phyloP scores from a whole-genome alignment of 1,140 invertebrate genomes.

The Chrysoperla carnea region DNA sequence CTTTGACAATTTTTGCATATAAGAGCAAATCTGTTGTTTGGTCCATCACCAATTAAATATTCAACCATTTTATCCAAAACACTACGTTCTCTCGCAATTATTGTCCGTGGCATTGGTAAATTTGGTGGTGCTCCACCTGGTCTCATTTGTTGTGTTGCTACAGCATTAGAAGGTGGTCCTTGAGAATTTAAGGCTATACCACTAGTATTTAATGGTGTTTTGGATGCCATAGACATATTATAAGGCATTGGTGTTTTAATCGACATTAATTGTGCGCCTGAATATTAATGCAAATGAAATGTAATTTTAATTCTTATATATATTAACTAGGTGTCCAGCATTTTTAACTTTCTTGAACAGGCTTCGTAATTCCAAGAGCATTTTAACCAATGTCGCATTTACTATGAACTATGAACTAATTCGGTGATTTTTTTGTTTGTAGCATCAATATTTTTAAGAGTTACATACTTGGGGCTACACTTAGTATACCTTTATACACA shows the following conservation, averaged over 20 bases:
- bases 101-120: constrained; percentile 26
- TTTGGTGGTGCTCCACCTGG: constrained; percentile 22
- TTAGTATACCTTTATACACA: too few species aligned
- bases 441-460: too few species aligned
- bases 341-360: too few species aligned
- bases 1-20: constrained; percentile 80
- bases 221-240: not conserved
- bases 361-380: too few species aligned
- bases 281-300: too few species aligned
- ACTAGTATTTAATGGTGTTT: not conserved
- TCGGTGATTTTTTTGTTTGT: too few species aligned
- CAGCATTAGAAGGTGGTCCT: constrained; percentile 1
- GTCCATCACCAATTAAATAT: constrained; percentile 88
- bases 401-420: too few species aligned
- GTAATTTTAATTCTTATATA: too few species aligned
- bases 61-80: constrained; percentile 80
- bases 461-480: too few species aligned
- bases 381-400: too few species aligned
- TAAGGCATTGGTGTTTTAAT: not conserved
- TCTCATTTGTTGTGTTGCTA: constrained; percentile 19
- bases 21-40: constrained; percentile 82
- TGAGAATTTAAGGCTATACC: not conserved
- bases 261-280: not conserved
- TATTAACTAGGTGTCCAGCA: too few species aligned
- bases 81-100: constrained; percentile 28